phyloP scores from a whole-genome alignment of 2,888 invertebrate genomes.

The Drosophila rellima region DNA sequence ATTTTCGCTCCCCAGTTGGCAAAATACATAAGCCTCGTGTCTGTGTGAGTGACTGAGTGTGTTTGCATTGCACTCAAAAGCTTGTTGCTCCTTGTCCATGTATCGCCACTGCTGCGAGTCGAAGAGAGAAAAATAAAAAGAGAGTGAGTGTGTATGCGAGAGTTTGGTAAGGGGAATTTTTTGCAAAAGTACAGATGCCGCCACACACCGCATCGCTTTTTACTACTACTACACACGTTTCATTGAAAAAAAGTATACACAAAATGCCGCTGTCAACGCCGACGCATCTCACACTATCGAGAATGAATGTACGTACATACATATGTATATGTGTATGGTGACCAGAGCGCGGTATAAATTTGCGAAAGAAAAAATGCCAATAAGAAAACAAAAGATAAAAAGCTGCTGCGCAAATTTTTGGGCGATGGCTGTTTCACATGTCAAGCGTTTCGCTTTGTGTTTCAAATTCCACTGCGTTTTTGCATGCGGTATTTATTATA shows the following conservation, averaged over 20 bases:
- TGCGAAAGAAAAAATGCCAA: conserved; percentile 44
- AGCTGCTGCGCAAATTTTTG: conserved; percentile 82
- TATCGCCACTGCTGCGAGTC: conserved; percentile 17
- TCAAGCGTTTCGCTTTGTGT: conserved; percentile 47
- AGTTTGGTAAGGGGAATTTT: conserved; percentile 52
- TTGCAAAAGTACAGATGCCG: conserved; percentile 78
- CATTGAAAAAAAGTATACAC: conserved; percentile 73
- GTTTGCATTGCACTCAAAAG: conserved; percentile 75
- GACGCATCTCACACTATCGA: conserved; percentile 18
- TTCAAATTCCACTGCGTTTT: conserved; percentile 58
- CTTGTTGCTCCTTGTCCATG: conserved; percentile 67
- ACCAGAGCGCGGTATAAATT: conserved; percentile 35
- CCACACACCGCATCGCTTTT: conserved; percentile 67
- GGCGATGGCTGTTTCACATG: conserved; percentile 72
- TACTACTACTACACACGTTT: conserved; percentile 71
- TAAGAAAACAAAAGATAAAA: conserved; percentile 65
- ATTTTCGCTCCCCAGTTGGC: conserved; percentile 24
- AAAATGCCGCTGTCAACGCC: conserved; percentile 52
- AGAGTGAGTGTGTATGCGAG: conserved; percentile 34
- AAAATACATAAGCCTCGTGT: conserved; percentile 40
- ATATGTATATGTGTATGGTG: conserved; percentile 5
- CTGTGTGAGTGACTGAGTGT: conserved; percentile 39
- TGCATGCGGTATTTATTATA: conserved; percentile 68
- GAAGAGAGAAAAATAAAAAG: conserved; percentile 31
- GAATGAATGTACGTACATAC: not conserved